Percentiles rank a stretch among this genome's conserved stretches.
Conservation (phyloP, 2,797 vertebrate genomes). For the Zenarchopterus dispar region DNA sequence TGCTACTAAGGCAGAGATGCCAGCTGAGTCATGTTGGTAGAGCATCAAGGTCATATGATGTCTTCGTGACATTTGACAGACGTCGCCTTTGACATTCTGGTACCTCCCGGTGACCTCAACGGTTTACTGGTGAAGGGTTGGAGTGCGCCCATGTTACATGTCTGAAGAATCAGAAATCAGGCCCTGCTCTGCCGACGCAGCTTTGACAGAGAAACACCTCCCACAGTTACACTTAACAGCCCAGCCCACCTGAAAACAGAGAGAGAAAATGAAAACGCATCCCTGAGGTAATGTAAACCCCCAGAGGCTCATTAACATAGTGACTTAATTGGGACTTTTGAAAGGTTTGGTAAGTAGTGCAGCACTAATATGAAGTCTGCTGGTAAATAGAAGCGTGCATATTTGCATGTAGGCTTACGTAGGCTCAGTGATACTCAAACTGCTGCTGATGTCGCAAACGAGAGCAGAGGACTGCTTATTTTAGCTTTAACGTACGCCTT, state of each 20-base stretch:
- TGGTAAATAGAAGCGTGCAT: conserved; percentile 49
- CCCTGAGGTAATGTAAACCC: conserved; percentile 36
- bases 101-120: not conserved
- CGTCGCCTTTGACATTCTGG: conserved; percentile 34
- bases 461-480: not conserved
- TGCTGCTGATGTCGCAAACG: conserved; percentile 21
- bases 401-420: conserved; percentile 47
- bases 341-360: conserved; percentile 12
- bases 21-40: not conserved
- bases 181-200: conserved; percentile 25
- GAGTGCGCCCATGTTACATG: not conserved
- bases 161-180: conserved; percentile 14
- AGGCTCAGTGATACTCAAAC: conserved; percentile 21
- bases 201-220: conserved; percentile 46
- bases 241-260: not conserved
- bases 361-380: conserved; percentile 32
- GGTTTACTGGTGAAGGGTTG: too few relatives aligned
- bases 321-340: conserved; percentile 24
- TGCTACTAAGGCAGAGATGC: fast-evolving
- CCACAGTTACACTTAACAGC: conserved; percentile 49
- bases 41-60: not conserved
- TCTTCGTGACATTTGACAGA: conserved; percentile 31
- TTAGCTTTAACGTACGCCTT: not conserved
- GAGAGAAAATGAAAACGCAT: not conserved
- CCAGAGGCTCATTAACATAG: conserved; percentile 55